A percentile compares a stretch with the other conserved stretches of the same genome.
Conservation (phyloP, 1,140 invertebrate species). For the Bombus waltoni region DNA sequence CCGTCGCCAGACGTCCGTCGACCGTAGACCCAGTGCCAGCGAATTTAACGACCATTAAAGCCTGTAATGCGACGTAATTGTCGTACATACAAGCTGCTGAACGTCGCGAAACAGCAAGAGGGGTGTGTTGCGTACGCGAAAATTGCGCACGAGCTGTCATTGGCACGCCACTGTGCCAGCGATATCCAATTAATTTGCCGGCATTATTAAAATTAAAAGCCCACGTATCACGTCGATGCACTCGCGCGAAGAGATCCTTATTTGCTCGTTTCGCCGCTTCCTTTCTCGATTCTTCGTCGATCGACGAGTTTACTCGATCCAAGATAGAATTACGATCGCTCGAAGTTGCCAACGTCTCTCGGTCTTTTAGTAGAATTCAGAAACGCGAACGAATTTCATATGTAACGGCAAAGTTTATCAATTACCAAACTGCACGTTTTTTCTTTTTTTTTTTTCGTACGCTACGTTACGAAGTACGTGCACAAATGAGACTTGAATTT, state of each 20-base stretch:
- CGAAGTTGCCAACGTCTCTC: background rate
- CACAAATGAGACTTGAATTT: too few species aligned
- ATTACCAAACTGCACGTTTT: too few species aligned
- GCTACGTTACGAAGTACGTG: too few species aligned
- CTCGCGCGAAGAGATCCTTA: background rate
- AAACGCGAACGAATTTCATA: background rate
- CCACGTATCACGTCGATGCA: slow-evolving; percentile 51
- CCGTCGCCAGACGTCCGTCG: background rate
- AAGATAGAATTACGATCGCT: background rate
- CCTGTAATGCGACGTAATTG: slow-evolving; percentile 37
- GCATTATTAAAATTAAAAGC: slow-evolving; percentile 72
- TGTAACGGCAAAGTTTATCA: too few species aligned
- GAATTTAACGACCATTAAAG: slow-evolving; percentile 7
- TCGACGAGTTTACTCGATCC: background rate
- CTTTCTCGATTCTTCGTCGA: background rate
- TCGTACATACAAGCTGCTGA: slow-evolving; percentile 21
- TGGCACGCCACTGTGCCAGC: slow-evolving; percentile 65
- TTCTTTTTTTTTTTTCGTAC: too few species aligned
- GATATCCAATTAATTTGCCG: slow-evolving; percentile 75
- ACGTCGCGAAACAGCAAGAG: slow-evolving; percentile 11
- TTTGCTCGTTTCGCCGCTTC: background rate
- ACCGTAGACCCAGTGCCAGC: background rate
- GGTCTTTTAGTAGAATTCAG: background rate
- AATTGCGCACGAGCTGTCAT: slow-evolving; percentile 71
- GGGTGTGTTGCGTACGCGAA: slow-evolving; percentile 39